Evolutionary conservation across 2,797 vertebrate genomes (phyloP).

Genomic region (Mus minutoides): DNA sequence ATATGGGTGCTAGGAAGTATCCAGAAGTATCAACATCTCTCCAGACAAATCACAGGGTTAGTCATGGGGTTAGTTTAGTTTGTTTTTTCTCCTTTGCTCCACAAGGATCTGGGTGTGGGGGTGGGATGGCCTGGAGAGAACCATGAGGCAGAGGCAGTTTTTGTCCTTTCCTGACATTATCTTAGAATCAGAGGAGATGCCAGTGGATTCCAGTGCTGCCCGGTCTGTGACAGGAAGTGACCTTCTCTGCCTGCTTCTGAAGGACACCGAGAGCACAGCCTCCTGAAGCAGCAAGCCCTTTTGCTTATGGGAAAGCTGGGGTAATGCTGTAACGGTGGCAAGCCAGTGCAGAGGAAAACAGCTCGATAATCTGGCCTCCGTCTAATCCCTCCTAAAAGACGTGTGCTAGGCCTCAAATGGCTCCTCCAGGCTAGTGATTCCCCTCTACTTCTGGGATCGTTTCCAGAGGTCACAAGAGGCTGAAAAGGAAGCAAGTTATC

Average conservation of each 20-base stretch:
- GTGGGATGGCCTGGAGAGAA: not conserved
- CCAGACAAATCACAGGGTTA: not conserved
- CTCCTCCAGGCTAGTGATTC: not conserved
- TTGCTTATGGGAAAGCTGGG: not conserved
- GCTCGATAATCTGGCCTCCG: not conserved
- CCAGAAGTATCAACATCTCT: not conserved
- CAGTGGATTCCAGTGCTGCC: not conserved
- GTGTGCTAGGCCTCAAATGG: not conserved
- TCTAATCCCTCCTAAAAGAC: not conserved
- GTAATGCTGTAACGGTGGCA: not conserved
- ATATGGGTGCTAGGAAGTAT: not conserved
- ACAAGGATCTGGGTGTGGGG: not conserved
- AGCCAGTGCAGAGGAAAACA: not conserved
- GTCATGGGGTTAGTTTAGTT: not conserved
- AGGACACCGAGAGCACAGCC: not conserved
- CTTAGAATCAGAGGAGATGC: not conserved
- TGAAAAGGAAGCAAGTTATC: conserved; percentile 10
- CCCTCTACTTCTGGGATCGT: not conserved
- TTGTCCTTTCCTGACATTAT: not conserved
- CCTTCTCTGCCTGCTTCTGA: not conserved
- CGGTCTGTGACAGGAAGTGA: not conserved
- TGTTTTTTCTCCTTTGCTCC: not conserved
- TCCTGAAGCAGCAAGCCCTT: not conserved
- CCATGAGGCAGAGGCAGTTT: accelerated
- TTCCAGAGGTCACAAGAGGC: conserved; percentile 24